Conservation (phyloP, 2,113 vertebrate genomes). For the Sciurus niger region DNA sequence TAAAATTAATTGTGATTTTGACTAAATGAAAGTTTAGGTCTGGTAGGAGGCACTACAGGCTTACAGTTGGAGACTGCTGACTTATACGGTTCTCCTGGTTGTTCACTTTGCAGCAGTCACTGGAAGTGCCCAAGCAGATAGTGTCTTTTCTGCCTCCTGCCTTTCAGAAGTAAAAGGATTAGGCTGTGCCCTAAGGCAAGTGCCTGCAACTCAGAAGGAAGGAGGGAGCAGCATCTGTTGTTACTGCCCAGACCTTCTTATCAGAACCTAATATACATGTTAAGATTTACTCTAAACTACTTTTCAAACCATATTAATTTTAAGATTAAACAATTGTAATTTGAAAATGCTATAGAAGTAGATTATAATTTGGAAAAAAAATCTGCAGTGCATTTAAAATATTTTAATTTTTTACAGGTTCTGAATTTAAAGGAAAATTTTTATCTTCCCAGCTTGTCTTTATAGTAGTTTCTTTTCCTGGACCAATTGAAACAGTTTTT, state of each 20-base stretch:
- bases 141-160: not conserved
- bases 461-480: constrained; percentile 2
- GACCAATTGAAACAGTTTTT: not conserved
- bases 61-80: not conserved
- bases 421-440: constrained; percentile 31
- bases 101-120: not conserved
- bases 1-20: constrained; percentile 7
- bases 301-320: not conserved
- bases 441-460: not conserved
- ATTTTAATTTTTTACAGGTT: not conserved
- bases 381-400: not conserved
- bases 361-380: constrained; percentile 16
- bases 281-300: not conserved
- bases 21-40: not conserved
- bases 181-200: not conserved
- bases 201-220: not conserved
- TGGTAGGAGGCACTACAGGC: not conserved
- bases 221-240: not conserved
- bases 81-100: not conserved
- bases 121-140: not conserved
- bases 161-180: not conserved
- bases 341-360: not conserved
- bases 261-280: not conserved
- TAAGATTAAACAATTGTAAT: constrained; percentile 1
- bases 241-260: not conserved